Evolutionary conservation across 2,113 vertebrate genomes (phyloP), one percentile per base, ranked within the genome.

Genomic region (Odontophorus gujanensis): DNA sequence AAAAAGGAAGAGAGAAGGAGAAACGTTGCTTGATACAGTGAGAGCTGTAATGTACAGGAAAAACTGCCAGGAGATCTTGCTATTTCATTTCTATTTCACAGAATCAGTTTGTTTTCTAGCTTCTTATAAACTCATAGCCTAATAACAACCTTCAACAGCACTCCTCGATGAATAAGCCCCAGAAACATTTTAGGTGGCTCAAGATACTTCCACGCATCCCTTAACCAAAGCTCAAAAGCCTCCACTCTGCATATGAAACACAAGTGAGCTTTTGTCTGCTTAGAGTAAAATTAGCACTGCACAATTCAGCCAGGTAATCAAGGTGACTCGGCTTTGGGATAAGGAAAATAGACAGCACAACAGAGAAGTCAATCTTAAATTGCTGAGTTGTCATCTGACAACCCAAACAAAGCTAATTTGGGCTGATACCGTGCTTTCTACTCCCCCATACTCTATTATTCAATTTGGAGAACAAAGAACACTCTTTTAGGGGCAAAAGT

Each of bases 331-430:
- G 47, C 81, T 91, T 87, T 75, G 36, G 18, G 67, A 71, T 25
- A 19, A 51, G 53, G 67, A 80, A 61, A 43, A 65, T 48, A 77
- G 87, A 63, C 67, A 85, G 55, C 51, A 55, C 48, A 89, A 89
- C 43, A 34, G 19, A 34, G 42, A 80, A 71, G 63, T 92, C 61
- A 43, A 24, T 48, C 72, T 87, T 45, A 26, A 80, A 76, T 62
- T 71, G 67, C 9, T 34, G 50, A 90, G 87, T 65, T 96, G 92
- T 91, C 93, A 94, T 16, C 72, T 10, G 5, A 77, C 91, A 93
- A 85, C 72, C 91, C 85, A 85, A 94, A 93, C 84, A 92, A 92
- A 85, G 85, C 61, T 91, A 80, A 71, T 93, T 63, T 67, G 68
- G 72, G 84, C 50, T 92, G 80, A 80, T 2, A 62, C 28, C 90